These are phyloP conservation scores for Dryococelus australis DNA, from an alignment of 2,888 invertebrate genomes.

Conservation along the genomic window DNA sequence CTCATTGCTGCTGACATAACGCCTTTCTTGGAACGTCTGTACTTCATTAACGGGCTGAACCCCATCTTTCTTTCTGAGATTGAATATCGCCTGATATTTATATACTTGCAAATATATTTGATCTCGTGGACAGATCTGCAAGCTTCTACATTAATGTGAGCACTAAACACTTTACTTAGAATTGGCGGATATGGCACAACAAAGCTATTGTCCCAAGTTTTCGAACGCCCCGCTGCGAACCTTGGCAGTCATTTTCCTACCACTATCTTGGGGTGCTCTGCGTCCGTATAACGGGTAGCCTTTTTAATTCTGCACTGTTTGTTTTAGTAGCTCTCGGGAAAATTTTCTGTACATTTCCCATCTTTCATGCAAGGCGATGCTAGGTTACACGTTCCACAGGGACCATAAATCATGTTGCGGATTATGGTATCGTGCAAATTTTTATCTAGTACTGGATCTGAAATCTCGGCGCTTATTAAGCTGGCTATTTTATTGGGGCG, in stretches of 20 bases:
- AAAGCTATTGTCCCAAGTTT: not conserved
- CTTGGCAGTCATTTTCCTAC: not conserved
- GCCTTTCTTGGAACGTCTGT: not conserved
- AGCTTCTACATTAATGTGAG: slow-evolving; percentile 21
- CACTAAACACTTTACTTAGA: not conserved
- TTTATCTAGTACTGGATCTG: not conserved
- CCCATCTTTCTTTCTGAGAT: rapidly evolving
- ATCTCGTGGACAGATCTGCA: not conserved
- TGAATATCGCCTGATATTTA: not conserved
- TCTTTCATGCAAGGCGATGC: too few relatives aligned
- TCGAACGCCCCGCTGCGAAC: not conserved
- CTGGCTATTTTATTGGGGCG: not conserved
- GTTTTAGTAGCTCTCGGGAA: too few relatives aligned
- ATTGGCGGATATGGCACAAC: slow-evolving; percentile 18
- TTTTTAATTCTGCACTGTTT: too few relatives aligned
- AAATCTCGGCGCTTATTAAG: slow-evolving; percentile 13
- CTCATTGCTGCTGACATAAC: slow-evolving; percentile 7
- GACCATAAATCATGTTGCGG: not conserved
- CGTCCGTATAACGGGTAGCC: too few relatives aligned
- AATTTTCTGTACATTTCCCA: too few relatives aligned
- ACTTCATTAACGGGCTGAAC: not conserved
- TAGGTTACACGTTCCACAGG: not conserved
- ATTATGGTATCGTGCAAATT: not conserved
- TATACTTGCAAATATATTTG: slow-evolving; percentile 16
- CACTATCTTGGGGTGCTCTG: too few relatives aligned